Percentiles rank a stretch among this genome's conserved stretches.
These are phyloP conservation scores for Bovichtus diacanthus DNA, from an alignment of 2,797 vertebrate genomes.

Conservation along the genomic window DNA sequence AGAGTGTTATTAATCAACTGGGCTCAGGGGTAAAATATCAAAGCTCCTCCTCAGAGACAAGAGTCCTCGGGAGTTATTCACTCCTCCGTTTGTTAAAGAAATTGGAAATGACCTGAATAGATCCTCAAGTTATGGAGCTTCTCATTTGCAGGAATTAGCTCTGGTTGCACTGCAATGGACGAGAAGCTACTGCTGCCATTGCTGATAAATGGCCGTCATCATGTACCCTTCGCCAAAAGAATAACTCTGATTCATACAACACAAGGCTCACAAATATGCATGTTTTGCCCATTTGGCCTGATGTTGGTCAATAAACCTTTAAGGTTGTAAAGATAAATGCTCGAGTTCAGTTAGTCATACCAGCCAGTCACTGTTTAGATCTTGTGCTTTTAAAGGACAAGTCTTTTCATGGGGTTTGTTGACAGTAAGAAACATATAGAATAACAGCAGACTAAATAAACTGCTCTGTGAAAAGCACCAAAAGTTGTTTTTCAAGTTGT, in stretches of 20 bases:
- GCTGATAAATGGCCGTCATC: slow-evolving; percentile 43
- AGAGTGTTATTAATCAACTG: too few relatives aligned
- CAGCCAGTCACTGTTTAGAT: not conserved
- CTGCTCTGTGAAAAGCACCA: not conserved
- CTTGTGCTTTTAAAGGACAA: not conserved
- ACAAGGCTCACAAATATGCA: not conserved
- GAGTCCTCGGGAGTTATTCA: slow-evolving; percentile 12
- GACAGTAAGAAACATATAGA: not conserved
- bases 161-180: slow-evolving; percentile 42
- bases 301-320: not conserved
- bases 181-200: slow-evolving; percentile 21
- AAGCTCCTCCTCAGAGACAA: slow-evolving; percentile 20
- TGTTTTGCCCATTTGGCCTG: not conserved
- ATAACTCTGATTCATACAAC: not conserved
- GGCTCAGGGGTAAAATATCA: slow-evolving; percentile 16
- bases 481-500: not conserved
- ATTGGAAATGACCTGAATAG: slow-evolving; percentile 51
- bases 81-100: slow-evolving; percentile 16
- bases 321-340: not conserved
- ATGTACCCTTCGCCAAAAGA: not conserved
- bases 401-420: not conserved
- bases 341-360: not conserved
- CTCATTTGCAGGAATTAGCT: slow-evolving; percentile 54
- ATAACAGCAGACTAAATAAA: not conserved
- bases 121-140: slow-evolving; percentile 41